Percentiles rank a stretch among this genome's conserved stretches.
Evolutionary conservation across 2,113 vertebrate species (phyloP).

Genomic region (Bubo bubo): DNA sequence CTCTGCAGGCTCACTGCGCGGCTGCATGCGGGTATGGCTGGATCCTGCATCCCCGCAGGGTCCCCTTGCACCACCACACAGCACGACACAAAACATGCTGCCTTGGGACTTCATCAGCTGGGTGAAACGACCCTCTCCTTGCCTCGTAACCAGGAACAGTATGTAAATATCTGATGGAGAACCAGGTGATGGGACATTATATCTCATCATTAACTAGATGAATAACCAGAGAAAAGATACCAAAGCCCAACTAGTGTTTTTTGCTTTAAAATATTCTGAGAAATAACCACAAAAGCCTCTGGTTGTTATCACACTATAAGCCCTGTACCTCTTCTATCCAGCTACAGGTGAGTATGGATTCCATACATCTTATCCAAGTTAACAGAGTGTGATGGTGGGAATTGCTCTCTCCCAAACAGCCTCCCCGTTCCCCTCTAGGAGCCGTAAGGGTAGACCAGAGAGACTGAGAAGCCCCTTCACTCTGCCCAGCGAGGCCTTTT

Average conservation of each 20-base stretch:
- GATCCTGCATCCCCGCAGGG: background rate
- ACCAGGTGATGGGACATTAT: background rate
- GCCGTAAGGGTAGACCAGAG: background rate
- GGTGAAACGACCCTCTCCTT: background rate
- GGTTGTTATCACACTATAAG: accelerated
- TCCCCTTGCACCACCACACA: background rate
- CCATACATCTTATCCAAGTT: background rate
- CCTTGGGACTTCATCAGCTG: background rate
- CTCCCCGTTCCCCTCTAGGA: background rate
- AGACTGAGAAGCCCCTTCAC: background rate
- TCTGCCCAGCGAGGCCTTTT: background rate
- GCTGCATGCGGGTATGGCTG: accelerated
- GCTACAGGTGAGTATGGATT: too few species aligned
- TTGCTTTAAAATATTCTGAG: background rate
- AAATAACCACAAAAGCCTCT: background rate
- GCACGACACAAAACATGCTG: background rate
- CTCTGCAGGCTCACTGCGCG: background rate
- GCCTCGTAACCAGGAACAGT: background rate
- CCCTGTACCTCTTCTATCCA: background rate
- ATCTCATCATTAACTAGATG: background rate
- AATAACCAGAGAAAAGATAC: background rate
- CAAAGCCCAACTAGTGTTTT: background rate
- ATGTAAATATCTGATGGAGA: background rate
- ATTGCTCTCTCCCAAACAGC: background rate
- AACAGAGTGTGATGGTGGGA: background rate